Conservation (phyloP, 2,113 vertebrate genomes). For the Phaetusa simplex region DNA sequence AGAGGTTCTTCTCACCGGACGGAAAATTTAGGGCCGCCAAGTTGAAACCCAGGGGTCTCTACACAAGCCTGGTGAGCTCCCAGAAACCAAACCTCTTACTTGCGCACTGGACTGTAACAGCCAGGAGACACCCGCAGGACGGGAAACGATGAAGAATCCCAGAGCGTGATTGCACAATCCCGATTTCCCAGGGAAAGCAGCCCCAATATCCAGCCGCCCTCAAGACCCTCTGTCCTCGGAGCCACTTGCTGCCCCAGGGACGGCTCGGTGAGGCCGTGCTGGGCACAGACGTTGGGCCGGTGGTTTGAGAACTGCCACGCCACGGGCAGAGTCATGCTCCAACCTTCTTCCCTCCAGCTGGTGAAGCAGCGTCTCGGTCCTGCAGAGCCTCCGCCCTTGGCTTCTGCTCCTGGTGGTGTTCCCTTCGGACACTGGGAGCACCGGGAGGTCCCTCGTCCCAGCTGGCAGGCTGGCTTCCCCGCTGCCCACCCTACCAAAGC, state of each 20-base stretch:
- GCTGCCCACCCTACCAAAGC: not conserved
- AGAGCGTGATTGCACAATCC: not conserved
- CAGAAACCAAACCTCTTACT: not conserved
- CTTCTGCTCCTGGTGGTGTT: not conserved
- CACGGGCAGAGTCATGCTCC: not conserved
- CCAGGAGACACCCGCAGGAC: not conserved
- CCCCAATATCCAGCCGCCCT: not conserved
- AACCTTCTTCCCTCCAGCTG: not conserved
- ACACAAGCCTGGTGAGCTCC: not conserved
- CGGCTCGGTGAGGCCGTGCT: too few relatives aligned
- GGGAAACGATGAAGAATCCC: not conserved
- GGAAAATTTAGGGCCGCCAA: not conserved
- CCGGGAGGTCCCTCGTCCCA: rapidly evolving
- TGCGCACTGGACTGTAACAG: not conserved
- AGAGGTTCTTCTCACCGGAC: not conserved
- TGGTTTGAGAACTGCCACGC: not conserved
- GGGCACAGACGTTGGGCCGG: rapidly evolving
- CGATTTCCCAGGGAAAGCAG: not conserved
- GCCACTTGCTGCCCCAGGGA: not conserved
- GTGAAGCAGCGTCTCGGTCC: not conserved
- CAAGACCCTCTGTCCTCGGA: not conserved
- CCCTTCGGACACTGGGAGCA: rapidly evolving
- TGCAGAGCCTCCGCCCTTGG: not conserved
- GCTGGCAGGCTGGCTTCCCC: not conserved
- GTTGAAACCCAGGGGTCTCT: not conserved